Base-by-base conservation (phyloP, 2,797 vertebrate species). In the Xenopus petersii region DNA sequence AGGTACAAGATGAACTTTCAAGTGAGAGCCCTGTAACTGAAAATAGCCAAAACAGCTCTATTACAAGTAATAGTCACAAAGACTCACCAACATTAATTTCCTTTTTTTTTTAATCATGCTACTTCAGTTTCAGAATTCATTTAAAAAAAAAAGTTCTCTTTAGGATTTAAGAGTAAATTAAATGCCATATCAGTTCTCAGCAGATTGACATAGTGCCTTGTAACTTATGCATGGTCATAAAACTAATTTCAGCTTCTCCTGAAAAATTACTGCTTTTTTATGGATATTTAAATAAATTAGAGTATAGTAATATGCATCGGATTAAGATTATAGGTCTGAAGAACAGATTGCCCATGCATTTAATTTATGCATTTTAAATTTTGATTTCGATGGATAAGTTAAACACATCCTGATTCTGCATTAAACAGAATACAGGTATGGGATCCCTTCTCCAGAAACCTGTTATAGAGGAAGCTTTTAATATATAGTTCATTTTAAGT, bases 71-170 rank as follows among this genome's bases (percentile, higher is more conserved):
- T 73, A 54, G 61, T 36, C 58, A 72, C 16, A 13, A n/a, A 61
- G 64, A 63, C 51, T 75, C 13, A 11, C 58, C 75, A 61, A 51
- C n/a, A 62, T 36, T 33, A 54, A 71, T 77, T 30, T 30, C 4
- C 26, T 30, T 2, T 30, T 78, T 77, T 73, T 78, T 78, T 73
- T 64, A 73, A 78, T 78, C 75, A 78, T 78, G 17, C 65, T 56
- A 46, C 62, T 64, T 78, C 65, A 73, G 36, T 64, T 60, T 12
- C 54, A 58, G 65, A 64, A 78, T 73, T 77, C 17, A 68, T 73
- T 51, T 78, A 21, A 21, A 21, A 30, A 30, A 30, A 64, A 73
- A 64, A 69, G 66, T n/a, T 49, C 60, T 78, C 65, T 73, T 36
- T 47, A 73, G 64, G 42, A 78, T 36, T 67, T 68, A 65, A 54